Percentiles rank a stretch among this genome's conserved stretches.
phyloP scores from a whole-genome alignment of 2,113 vertebrate species.

The Cyanoderma ruficeps region DNA sequence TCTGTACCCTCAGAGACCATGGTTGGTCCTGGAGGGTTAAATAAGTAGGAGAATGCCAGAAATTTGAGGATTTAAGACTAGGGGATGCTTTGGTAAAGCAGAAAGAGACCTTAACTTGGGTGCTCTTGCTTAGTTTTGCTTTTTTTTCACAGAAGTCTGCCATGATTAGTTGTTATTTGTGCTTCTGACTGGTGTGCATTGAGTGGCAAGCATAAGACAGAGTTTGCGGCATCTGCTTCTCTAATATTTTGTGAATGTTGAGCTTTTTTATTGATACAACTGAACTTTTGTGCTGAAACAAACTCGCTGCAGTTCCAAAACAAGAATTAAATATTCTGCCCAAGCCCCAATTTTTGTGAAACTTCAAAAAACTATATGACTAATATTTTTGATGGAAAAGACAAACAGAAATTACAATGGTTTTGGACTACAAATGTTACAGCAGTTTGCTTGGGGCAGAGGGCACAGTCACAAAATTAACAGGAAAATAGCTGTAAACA shows the following conservation, averaged over 20 bases:
- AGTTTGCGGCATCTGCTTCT: background rate
- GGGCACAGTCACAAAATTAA: slow-evolving; percentile 30
- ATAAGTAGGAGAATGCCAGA: background rate
- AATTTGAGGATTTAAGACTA: background rate
- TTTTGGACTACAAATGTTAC: slow-evolving; percentile 31
- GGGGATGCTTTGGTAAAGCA: background rate
- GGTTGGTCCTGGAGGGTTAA: background rate
- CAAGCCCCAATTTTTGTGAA: background rate
- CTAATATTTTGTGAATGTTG: background rate
- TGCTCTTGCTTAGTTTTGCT: background rate
- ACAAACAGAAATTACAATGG: background rate
- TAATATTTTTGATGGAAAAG: slow-evolving; percentile 41
- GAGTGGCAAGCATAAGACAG: background rate
- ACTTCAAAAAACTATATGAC: background rate
- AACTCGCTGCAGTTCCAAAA: background rate
- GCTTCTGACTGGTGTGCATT: background rate
- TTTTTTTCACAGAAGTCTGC: background rate
- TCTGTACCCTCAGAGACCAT: background rate
- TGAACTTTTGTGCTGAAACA: background rate
- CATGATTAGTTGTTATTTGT: background rate
- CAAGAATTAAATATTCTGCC: background rate
- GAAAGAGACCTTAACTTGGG: background rate
- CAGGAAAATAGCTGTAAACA: slow-evolving; percentile 30
- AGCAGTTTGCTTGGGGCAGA: slow-evolving; percentile 45
- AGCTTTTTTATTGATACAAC: background rate